A percentile compares a stretch with the other conserved stretches of the same genome.
These are phyloP conservation scores for Brotogeris chrysoptera DNA, from an alignment of 2,797 vertebrate genomes.

Conservation along the genomic window DNA sequence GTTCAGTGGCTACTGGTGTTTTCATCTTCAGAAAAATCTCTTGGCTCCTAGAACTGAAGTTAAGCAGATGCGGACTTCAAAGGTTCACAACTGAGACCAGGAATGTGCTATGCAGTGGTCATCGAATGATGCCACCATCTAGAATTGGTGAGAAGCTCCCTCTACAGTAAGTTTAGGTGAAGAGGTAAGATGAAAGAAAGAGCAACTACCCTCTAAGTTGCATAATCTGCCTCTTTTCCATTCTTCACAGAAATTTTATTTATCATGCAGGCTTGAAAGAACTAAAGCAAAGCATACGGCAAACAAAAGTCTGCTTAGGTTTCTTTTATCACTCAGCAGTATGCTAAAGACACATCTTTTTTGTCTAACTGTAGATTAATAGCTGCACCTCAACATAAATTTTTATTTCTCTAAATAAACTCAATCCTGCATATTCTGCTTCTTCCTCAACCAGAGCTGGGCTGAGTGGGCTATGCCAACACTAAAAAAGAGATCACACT, in stretches of 20 bases:
- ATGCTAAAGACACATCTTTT: not conserved
- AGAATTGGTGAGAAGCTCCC: not conserved
- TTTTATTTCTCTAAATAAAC: not conserved
- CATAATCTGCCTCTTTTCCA: not conserved
- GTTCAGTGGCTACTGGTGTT: not conserved
- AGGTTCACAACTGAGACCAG: not conserved
- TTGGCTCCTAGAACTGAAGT: not conserved
- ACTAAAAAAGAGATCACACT: not conserved
- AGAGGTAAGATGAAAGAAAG: not conserved
- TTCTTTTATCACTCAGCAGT: not conserved
- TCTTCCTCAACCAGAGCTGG: not conserved
- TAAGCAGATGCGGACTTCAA: not conserved
- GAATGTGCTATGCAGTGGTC: fast-evolving
- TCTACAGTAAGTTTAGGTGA: not conserved
- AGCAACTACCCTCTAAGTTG: not conserved
- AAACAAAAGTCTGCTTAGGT: not conserved
- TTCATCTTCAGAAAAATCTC: not conserved
- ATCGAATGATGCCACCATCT: not conserved
- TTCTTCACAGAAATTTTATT: not conserved
- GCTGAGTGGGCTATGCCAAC: not conserved
- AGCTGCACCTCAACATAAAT: not conserved
- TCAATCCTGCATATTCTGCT: not conserved
- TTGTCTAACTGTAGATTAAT: not conserved
- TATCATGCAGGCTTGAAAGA: not conserved
- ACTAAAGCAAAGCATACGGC: not conserved